Conservation (phyloP, 2,888 invertebrate genomes). For the Gerosis bhagava region DNA sequence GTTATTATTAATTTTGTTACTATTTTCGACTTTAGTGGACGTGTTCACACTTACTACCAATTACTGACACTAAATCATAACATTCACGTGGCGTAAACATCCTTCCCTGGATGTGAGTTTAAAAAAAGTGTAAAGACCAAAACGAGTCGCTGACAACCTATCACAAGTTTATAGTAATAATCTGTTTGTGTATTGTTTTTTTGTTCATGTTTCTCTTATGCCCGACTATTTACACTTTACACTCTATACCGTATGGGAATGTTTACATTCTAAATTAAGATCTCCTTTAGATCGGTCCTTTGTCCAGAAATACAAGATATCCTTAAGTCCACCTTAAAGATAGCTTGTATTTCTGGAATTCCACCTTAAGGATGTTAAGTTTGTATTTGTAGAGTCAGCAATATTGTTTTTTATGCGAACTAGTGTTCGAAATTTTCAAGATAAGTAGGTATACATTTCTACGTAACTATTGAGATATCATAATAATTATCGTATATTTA, state of each 20-base stretch:
- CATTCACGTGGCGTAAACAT: conserved; percentile 75
- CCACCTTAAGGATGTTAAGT: too few relatives aligned
- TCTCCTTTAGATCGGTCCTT: conserved; percentile 36
- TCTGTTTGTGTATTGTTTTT: conserved; percentile 61
- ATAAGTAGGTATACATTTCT: too few relatives aligned
- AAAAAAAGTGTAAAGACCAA: conserved; percentile 63
- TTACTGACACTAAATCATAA: conserved; percentile 78
- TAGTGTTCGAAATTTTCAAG: too few relatives aligned
- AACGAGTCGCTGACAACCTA: conserved; percentile 70
- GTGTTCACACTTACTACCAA: conserved; percentile 77
- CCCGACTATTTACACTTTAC: conserved; percentile 60
- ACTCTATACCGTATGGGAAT: conserved; percentile 66
- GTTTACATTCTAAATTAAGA: conserved; percentile 70
- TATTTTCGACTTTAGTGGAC: conserved; percentile 71
- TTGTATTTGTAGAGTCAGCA: too few relatives aligned
- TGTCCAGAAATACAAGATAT: conserved; percentile 40
- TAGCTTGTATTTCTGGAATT: too few relatives aligned
- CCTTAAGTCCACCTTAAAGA: too few relatives aligned
- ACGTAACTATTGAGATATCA: too few relatives aligned
- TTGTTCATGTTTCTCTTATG: conserved; percentile 51
- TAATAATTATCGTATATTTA: too few relatives aligned
- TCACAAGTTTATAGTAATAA: conserved; percentile 74
- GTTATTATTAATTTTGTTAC: conserved; percentile 75
- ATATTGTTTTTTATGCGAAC: too few relatives aligned
- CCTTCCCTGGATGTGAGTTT: conserved; percentile 60